Evolutionary conservation across 1,140 invertebrate genomes (phyloP).

Genomic region (Palaemon carinicauda): DNA sequence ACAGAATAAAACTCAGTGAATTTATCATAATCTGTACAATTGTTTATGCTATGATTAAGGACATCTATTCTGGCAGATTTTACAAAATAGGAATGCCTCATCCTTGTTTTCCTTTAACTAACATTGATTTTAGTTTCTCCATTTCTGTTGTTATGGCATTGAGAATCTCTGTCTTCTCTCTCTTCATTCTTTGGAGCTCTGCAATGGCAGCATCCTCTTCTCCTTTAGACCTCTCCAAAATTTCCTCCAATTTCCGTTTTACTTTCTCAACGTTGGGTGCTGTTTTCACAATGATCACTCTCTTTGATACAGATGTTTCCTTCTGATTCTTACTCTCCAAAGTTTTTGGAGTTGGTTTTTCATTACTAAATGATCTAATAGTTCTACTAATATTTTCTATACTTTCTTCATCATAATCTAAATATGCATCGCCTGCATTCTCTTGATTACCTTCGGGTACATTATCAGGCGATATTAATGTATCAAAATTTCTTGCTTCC

Average conservation of each 20-base stretch:
- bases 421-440: background rate
- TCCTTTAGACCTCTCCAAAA: background rate
- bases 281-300: background rate
- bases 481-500: background rate
- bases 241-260: background rate
- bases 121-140: background rate
- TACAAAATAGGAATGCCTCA: too few species aligned
- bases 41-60: too few species aligned
- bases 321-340: background rate
- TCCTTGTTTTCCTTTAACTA: background rate
- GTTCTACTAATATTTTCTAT: too few species aligned
- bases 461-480: background rate
- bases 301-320: background rate
- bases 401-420: background rate
- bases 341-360: background rate
- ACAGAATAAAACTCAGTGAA: too few species aligned
- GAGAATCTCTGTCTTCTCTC: background rate
- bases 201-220: background rate
- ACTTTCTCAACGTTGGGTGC: background rate
- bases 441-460: background rate
- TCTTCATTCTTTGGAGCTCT: background rate
- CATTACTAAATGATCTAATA: background rate
- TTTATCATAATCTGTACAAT: too few species aligned
- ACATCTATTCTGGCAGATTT: too few species aligned
- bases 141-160: background rate